Base-by-base conservation (phyloP, 2,888 invertebrate species). In the Cantharis rustica region DNA sequence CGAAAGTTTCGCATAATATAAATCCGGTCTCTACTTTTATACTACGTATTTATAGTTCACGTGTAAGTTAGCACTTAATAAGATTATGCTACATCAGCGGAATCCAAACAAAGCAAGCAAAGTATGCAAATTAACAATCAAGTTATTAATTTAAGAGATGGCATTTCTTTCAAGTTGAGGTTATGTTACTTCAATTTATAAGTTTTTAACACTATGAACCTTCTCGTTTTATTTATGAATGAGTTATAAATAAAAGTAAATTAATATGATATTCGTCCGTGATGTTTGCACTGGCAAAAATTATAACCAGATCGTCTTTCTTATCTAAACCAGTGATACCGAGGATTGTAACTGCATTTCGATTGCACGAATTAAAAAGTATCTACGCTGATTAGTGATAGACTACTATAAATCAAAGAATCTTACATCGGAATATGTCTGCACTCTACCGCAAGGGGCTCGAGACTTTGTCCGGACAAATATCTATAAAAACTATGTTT, bases 381-480 rank as follows among this genome's bases (percentile, higher is more conserved):
- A n/a, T 7, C 9, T 2, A 7, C n/a, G 7, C 2, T 7, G 47
- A n/a, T 7, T n/a, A 47, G n/a, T n/a, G n/a, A n/a, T n/a, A n/a
- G n/a, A n/a, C n/a, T n/a, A n/a, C n/a, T n/a, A n/a, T n/a, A n/a
- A 27, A 11, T 11, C 10, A 3, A 27, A 27, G 2, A 27, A 27
- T 11, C 27, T 11, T 0, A 27, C 27, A 27, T 27, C 27, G 11
- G 27, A 27, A 10, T 11, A 11, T 27, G 27, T 27, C 27, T 0
- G 27, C 27, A 27, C 93, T 97, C 73, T 96, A 0, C 93, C 97
- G 0, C 98, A 97, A 88, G 96, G 98, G 4, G 99, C 99, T 0
- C 91, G 98, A 75, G 99, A 99, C 87, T 99, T 96, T 89, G 94
- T 92, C 99, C 0, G 93, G 95, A 83, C 98, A 98, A 89, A 99